Base-by-base conservation (phyloP, 92 coral and sea anemone species). In the Anthopleura xanthogrammica region DNA sequence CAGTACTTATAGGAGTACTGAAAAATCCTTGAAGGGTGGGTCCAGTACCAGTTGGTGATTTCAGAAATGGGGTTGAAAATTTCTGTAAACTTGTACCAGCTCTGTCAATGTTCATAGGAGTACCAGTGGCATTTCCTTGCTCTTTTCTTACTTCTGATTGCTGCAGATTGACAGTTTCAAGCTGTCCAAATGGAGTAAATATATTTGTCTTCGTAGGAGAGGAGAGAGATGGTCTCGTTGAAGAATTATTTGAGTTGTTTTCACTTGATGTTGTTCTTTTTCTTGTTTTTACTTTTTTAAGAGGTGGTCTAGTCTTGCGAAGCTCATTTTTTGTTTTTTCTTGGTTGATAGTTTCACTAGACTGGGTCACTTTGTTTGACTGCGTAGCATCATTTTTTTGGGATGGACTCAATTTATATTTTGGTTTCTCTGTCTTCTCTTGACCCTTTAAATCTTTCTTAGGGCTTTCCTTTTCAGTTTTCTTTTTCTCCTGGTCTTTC, bases 101-200 rank as follows among this genome's bases (percentile, higher is more conserved):
- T 39, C 70, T 65, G 41, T 84, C 82, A 77, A 76, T 77, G 66
- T 76, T 84, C 83, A 85, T 85, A 4, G 83, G 88, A 13, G 79
- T 58, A 36, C n/a, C 23, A 20, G 58, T 48, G 12, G 12, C 39
- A 4, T 68, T 68, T 8, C 14, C 41, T 20, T 16, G 76, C 6
- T 65, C 75, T 16, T 5, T 62, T 41, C 16, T 24, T 3, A 19
- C 12, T 36, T 20, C 24, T 68, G 42, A 68, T 36, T 68, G 40
- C 64, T 66, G 60, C 77, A 16, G 62, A 29, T 29, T 29, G 36
- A 29, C 36, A 29, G 36, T 29, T 40, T 60, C 41, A 48, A 43
- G 46, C 36, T 85, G 78, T 17, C 78, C 78, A 79, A 78, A 78
- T 3, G 83, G 88, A 40, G 88, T 85, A 52, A 85, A 85, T 50